Percentiles rank a stretch among this genome's conserved stretches.
Conservation (phyloP, 2,113 vertebrate genomes). For the Microcebus jonahi region DNA sequence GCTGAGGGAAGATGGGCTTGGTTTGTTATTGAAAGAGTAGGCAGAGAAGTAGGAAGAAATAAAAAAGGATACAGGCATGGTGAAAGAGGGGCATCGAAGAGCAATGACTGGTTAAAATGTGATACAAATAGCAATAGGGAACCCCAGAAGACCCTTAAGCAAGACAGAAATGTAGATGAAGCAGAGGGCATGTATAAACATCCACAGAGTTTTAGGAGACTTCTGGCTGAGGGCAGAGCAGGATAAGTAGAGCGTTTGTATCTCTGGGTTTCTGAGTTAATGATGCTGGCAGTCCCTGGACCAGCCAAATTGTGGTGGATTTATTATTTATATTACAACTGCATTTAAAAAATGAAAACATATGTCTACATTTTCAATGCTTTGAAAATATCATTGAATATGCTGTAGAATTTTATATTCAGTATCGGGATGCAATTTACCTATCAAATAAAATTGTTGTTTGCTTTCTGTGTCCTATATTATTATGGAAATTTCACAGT, state of each 20-base stretch:
- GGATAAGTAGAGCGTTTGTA: constrained; percentile 32
- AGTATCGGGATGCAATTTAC: constrained; percentile 83
- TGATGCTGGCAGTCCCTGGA: constrained; percentile 72
- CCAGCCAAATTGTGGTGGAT: constrained; percentile 72
- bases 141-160: constrained; percentile 54
- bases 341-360: constrained; percentile 82
- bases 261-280: constrained; percentile 73
- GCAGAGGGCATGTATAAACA: constrained; percentile 31
- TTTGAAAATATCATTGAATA: constrained; percentile 73
- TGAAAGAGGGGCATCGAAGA: constrained; percentile 45
- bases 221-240: constrained; percentile 57
- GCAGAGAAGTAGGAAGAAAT: not conserved
- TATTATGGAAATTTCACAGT: constrained; percentile 86
- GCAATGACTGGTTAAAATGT: constrained; percentile 49
- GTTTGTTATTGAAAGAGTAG: not conserved
- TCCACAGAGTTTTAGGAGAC: constrained; percentile 27
- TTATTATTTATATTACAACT: constrained; percentile 83
- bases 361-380: constrained; percentile 56
- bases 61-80: not conserved
- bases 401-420: constrained; percentile 79
- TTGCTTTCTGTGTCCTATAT: constrained; percentile 81
- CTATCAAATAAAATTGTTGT: constrained; percentile 84
- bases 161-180: constrained; percentile 37
- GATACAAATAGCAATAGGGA: constrained; percentile 47
- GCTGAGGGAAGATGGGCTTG: not conserved